Conservation (phyloP, 2,888 invertebrate species). For the Philhelius pedissequus region DNA sequence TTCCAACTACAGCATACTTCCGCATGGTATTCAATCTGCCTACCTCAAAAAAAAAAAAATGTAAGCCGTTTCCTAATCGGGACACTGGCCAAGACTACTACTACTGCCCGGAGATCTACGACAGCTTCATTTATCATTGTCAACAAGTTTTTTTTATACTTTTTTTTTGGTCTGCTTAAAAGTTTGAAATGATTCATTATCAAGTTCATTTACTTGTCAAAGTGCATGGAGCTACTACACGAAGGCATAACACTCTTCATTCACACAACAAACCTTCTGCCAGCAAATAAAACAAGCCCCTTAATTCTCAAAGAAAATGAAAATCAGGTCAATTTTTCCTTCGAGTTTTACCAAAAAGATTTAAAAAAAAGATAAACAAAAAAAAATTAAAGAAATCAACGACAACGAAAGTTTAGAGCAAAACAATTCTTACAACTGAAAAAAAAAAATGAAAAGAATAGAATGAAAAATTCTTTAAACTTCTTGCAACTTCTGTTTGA, state of each 20-base stretch:
- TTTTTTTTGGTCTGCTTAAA: not conserved
- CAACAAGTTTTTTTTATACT: conserved; percentile 10
- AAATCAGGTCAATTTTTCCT: conserved; percentile 44
- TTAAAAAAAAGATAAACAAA: not conserved
- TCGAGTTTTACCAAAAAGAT: not conserved
- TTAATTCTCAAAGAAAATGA: conserved; percentile 47
- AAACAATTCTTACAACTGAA: not conserved
- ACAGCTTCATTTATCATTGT: conserved; percentile 15
- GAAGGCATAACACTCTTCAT: not conserved
- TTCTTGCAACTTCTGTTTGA: not conserved
- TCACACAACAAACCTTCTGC: not conserved
- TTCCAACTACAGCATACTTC: not conserved
- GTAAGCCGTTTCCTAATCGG: conserved; percentile 16
- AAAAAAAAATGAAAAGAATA: not conserved
- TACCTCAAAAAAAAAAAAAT: not conserved
- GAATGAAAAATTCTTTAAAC: not conserved
- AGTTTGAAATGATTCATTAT: conserved; percentile 52
- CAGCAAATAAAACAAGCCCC: too few relatives aligned
- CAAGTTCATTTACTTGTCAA: conserved; percentile 46
- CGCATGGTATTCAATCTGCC: not conserved
- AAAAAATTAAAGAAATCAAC: not conserved
- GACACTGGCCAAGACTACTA: conserved; percentile 14
- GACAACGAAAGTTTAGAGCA: conserved; percentile 6
- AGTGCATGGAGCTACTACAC: conserved; percentile 21
- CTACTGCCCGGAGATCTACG: not conserved